Evolutionary conservation across 2,888 invertebrate species (phyloP), one percentile per base, ranked within the genome.

Genomic region (Rhabditophanes sp.): DNA sequence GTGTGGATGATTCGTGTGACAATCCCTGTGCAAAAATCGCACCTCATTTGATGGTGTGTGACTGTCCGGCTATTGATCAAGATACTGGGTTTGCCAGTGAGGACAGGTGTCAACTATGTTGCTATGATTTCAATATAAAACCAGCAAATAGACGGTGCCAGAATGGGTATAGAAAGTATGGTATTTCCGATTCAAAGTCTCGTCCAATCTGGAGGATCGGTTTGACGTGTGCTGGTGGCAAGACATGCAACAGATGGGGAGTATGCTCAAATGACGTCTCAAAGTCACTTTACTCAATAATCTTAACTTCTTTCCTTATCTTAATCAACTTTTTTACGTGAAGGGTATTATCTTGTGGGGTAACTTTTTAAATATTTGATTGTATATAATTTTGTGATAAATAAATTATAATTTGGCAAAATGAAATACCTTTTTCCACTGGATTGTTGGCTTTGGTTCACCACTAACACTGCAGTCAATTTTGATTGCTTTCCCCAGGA

Each of bases 381-480:
- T 21, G 11, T 23, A 17, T 11, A 12, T 30, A 30, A 30, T 23
- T 18, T 39, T 11, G 35, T 35, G n/a, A 18, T 37, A 35, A 35
- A 35, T 38, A 21, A 33, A 14, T 2, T 19, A n/a, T n/a, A n/a
- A n/a, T n/a, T n/a, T n/a, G n/a, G n/a, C n/a, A n/a, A n/a, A n/a
- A n/a, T n/a, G n/a, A n/a, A n/a, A n/a, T 28, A 66, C 66, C 56
- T 67, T 65, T 2, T 56, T 44, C 76, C 76, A 76, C 2, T 50
- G 50, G 3, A 75, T 58, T 0, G 49, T 43, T 0, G 76, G 75
- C 1, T 47, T 25, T 0, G 76, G 76, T 1, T 65, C 55, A 1
- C 74, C 76, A 4, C 45, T 44, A 0, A 69, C 71, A 0, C 58
- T 44, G 59, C 77, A 77, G 1, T 72, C 69, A 11, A 77, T 55